phyloP scores from a whole-genome alignment of 1,140 invertebrate species.

The Lordiphosa collinella region DNA sequence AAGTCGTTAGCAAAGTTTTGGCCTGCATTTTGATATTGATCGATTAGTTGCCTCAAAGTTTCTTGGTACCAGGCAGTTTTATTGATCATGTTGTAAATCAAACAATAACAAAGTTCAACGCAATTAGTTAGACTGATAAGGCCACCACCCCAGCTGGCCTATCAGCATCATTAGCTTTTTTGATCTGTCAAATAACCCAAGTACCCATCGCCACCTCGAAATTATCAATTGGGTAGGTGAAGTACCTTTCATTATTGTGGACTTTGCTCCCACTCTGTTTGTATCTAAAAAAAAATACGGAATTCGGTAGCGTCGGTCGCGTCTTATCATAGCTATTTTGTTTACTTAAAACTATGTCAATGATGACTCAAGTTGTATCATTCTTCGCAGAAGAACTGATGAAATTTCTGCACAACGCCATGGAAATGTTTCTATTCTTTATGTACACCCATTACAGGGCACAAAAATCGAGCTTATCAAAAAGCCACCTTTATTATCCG shows the following conservation, averaged over 20 bases:
- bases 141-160: too few species aligned
- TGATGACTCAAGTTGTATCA: constrained; percentile 36
- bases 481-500: neutral
- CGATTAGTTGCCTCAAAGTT: constrained; percentile 33
- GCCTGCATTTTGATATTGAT: constrained; percentile 56
- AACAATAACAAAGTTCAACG: neutral
- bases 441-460: neutral
- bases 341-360: constrained; percentile 51
- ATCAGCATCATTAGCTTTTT: constrained; percentile 9
- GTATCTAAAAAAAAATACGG: constrained; percentile 1
- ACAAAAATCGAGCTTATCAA: constrained; percentile 3
- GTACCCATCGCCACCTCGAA: constrained; percentile 4
- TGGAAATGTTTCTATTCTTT: constrained; percentile 7
- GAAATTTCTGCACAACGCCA: constrained; percentile 7
- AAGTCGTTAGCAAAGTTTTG: constrained; percentile 37
- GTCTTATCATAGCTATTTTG: constrained; percentile 58
- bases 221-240: constrained; percentile 21
- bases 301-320: constrained; percentile 54
- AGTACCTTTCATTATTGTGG: constrained; percentile 35
- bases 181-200: neutral
- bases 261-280: constrained; percentile 39
- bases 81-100: constrained; percentile 63
- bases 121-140: too few species aligned
- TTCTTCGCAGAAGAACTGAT: constrained; percentile 11
- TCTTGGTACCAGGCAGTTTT: constrained; percentile 43